Evolutionary conservation across 1,140 invertebrate genomes (phyloP).

Genomic region (Formica selysi): DNA sequence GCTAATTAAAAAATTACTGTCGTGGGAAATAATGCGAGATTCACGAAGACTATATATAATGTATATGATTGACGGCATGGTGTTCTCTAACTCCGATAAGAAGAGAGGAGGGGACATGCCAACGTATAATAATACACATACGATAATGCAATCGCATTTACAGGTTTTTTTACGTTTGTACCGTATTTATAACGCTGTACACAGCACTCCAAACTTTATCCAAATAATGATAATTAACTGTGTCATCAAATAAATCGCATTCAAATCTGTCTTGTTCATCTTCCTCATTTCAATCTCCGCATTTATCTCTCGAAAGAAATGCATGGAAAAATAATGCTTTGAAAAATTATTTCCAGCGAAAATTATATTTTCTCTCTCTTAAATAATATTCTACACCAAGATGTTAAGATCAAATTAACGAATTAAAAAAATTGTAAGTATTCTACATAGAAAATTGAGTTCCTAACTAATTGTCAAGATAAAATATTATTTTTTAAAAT

Average conservation of each 20-base stretch:
- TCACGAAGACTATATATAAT: conserved; percentile 71
- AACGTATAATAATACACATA: conserved; percentile 63
- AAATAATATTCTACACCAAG: too few species aligned
- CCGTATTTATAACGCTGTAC: conserved; percentile 83
- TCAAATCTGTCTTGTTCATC: conserved; percentile 56
- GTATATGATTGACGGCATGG: conserved; percentile 70
- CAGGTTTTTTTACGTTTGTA: conserved; percentile 84
- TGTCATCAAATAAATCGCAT: conserved; percentile 81
- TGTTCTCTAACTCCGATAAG: conserved; percentile 60
- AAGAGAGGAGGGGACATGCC: conserved; percentile 59
- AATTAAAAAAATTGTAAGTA: too few species aligned
- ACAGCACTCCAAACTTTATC: conserved; percentile 75
- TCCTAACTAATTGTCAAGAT: too few species aligned
- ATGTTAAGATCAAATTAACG: too few species aligned
- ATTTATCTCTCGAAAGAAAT: not conserved
- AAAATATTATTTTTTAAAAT: too few species aligned
- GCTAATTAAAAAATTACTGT: conserved; percentile 30
- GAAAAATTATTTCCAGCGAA: not conserved
- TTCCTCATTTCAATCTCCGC: not conserved
- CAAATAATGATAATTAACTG: conserved; percentile 80
- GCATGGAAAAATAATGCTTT: too few species aligned
- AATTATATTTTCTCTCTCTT: not conserved
- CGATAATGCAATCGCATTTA: conserved; percentile 80
- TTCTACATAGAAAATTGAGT: too few species aligned
- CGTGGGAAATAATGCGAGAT: conserved; percentile 58